Percentiles rank a stretch among this genome's conserved stretches.
phyloP scores from a whole-genome alignment of 2,797 vertebrate genomes.

The Petrocephalus sullivani region DNA sequence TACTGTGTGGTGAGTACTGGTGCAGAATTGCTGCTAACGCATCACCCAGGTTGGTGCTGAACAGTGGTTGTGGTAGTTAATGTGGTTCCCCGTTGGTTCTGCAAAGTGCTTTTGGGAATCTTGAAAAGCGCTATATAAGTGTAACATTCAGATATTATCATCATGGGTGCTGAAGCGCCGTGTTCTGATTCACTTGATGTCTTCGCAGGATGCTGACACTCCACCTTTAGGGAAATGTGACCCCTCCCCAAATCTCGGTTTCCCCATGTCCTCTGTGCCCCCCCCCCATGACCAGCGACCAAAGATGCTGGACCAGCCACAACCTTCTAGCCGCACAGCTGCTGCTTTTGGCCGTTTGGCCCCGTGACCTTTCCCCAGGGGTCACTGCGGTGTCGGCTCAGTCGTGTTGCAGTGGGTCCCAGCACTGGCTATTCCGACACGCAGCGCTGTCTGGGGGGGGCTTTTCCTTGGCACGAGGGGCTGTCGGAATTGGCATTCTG shows the following conservation, averaged over 20 bases:
- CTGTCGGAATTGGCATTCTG: conserved; percentile 11
- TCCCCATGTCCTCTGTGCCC: neutral
- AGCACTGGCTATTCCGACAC: neutral
- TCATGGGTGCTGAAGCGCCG: neutral
- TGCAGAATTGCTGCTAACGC: neutral
- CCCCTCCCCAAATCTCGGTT: neutral
- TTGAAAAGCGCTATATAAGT: neutral
- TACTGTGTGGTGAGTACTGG: neutral
- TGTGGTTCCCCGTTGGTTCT: neutral
- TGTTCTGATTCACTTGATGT: neutral
- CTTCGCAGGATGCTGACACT: neutral
- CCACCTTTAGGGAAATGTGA: neutral
- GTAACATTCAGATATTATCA: neutral
- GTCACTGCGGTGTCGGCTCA: neutral
- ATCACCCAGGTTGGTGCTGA: neutral
- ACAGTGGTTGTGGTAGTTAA: neutral
- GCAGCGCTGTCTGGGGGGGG: conserved; percentile 36
- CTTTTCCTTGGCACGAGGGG: neutral
- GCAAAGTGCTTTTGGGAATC: neutral
- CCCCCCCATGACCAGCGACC: neutral
- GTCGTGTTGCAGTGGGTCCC: neutral
- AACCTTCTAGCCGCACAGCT: neutral
- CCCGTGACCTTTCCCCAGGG: neutral
- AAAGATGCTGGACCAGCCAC: neutral
- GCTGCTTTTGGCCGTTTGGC: neutral